Base-by-base conservation (phyloP, 2,797 vertebrate species). In the Chloroceryle amazona region DNA sequence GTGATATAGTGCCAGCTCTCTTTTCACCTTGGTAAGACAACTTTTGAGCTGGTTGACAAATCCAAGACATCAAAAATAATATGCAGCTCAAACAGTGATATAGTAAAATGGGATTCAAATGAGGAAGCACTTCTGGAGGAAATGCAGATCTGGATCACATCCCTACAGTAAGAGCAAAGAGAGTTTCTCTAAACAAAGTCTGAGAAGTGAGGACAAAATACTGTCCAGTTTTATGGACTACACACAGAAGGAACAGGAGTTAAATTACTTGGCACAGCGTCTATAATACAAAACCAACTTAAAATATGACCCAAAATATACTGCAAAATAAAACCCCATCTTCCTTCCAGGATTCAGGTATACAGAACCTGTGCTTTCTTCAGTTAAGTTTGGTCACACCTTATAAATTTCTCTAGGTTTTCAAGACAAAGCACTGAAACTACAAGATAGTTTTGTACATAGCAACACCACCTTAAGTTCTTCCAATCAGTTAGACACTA, bases 141-240 rank as follows among this genome's bases (percentile, higher is more conserved):
- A 68, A 49, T 3, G 25, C 0, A 51, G n/a, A 16, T 13, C 18
- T 7, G 17, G 60, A 31, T 62, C 29, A 60, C 2, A 1, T 71
- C 21, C 68, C 44, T 46, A 35, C 35, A 70, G 18, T 5, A 58
- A 54, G 21, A 33, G 7, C 25, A 39, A 51, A 41, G 28, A 60
- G 2, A 65, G 44, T 35, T 58, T 62, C 57, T 74, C 23, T 55
- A 18, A 54, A 66, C 33, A 61, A 70, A 58, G 68, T 75, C 42
- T 49, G 72, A 10, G 18, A 76, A 72, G 21, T 14, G 18, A 92
- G 67, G 28, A 55, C 7, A 75, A 41, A 23, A 84, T 35, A 52
- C 75, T 42, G 29, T 13, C 63, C 47, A 41, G 29, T 60, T 68
- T 81, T 31, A 92, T 12, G 31, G 35, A 52, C 47, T 20, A 55